phyloP scores from a whole-genome alignment of 2,888 invertebrate genomes.

The Electrophaes corylata region DNA sequence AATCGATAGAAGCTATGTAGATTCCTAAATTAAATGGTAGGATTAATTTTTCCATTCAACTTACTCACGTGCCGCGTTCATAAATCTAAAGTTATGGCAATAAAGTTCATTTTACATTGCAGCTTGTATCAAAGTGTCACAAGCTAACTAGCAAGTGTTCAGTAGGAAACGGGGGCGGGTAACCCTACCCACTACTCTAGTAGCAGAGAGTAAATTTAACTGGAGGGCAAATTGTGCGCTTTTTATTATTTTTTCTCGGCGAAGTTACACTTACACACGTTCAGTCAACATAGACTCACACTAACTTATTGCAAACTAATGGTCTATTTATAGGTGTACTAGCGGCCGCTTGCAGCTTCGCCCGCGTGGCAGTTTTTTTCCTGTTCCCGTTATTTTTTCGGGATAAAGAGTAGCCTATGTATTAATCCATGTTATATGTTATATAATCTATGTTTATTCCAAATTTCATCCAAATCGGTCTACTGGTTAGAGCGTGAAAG shows the following conservation, averaged over 20 bases:
- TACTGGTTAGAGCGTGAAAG: too few relatives aligned
- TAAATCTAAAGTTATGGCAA: background rate
- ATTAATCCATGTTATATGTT: too few relatives aligned
- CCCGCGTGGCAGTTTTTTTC: too few relatives aligned
- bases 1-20: background rate
- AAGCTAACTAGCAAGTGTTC: background rate
- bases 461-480: too few relatives aligned
- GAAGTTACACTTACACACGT: constrained; percentile 13
- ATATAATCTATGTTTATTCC: too few relatives aligned
- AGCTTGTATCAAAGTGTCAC: background rate
- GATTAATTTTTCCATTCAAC: background rate
- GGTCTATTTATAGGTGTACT: too few relatives aligned
- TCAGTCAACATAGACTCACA: background rate
- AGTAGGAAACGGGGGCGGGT: constrained; percentile 18
- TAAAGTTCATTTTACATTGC: constrained; percentile 7
- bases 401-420: too few relatives aligned
- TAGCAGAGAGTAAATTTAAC: constrained; percentile 26
- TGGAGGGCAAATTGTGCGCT: constrained; percentile 34
- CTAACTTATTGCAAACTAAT: background rate
- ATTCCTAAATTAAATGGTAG: too few relatives aligned
- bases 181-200: constrained; percentile 17
- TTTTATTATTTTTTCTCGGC: constrained; percentile 28
- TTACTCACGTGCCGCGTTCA: background rate
- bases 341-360: too few relatives aligned
- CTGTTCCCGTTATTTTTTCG: too few relatives aligned